phyloP scores from a whole-genome alignment of 2,888 invertebrate species.

The Drosophila aldrichi region DNA sequence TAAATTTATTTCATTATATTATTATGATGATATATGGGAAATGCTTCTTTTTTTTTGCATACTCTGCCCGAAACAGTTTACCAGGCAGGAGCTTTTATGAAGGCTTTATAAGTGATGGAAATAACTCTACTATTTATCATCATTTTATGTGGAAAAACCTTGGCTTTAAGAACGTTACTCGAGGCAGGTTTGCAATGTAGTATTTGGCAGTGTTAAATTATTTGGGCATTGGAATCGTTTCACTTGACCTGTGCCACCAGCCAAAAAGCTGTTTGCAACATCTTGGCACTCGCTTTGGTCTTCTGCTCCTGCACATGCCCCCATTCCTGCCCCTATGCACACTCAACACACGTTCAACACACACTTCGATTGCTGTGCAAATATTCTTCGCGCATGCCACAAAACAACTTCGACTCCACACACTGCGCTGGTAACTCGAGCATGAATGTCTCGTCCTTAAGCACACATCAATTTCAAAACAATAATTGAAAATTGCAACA shows the following conservation, averaged over 20 bases:
- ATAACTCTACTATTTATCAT: background rate
- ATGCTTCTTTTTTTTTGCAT: background rate
- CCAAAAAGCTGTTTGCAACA: constrained; percentile 13
- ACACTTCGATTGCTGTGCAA: constrained; percentile 57
- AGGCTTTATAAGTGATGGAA: background rate
- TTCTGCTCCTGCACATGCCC: background rate
- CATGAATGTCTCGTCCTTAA: constrained; percentile 68
- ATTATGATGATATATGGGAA: constrained; percentile 33
- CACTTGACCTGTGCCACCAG: constrained; percentile 19
- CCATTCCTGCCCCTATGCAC: background rate
- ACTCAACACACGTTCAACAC: constrained; percentile 51
- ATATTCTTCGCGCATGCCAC: constrained; percentile 58
- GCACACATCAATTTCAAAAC: constrained; percentile 78
- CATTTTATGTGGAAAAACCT: background rate
- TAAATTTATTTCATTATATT: constrained; percentile 67
- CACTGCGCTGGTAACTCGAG: constrained; percentile 55
- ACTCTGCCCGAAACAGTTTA: constrained; percentile 11
- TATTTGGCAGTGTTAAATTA: constrained; percentile 25
- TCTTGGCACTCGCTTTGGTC: background rate
- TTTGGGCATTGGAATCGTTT: constrained; percentile 24
- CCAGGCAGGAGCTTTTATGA: background rate
- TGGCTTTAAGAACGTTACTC: background rate
- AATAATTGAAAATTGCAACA: constrained; percentile 81
- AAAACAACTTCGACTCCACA: constrained; percentile 32
- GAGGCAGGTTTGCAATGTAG: background rate